A percentile compares a stretch with the other conserved stretches of the same genome.
Evolutionary conservation across 2,888 invertebrate species (phyloP).

Genomic region (Microctonus brassicae): DNA sequence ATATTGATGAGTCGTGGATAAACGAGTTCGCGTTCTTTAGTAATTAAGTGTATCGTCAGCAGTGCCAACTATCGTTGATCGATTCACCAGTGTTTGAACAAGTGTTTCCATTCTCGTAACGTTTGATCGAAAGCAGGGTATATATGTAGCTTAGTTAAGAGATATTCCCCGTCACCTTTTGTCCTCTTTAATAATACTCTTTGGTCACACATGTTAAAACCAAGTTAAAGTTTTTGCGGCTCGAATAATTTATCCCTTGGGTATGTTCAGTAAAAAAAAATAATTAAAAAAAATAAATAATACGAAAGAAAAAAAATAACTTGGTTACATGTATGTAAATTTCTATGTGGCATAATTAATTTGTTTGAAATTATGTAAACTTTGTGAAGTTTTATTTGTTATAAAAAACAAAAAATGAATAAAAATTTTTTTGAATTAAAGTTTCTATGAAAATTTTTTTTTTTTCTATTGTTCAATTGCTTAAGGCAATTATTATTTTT

Average conservation of each 20-base stretch:
- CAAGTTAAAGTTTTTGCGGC: constrained; percentile 8
- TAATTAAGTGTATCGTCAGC: neutral
- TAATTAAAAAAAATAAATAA: too few relatives aligned
- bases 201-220: neutral
- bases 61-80: neutral
- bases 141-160: constrained; percentile 25
- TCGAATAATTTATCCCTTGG: constrained; percentile 23
- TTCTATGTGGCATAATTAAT: too few relatives aligned
- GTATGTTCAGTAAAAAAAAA: too few relatives aligned
- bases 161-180: neutral
- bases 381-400: too few relatives aligned
- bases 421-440: too few relatives aligned
- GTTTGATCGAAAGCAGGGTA: neutral
- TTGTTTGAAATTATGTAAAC: too few relatives aligned
- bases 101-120: constrained; percentile 23
- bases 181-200: neutral
- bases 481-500: too few relatives aligned
- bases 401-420: too few relatives aligned
- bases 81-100: constrained; percentile 5
- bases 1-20: neutral
- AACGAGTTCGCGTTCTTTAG: neutral
- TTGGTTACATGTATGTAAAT: too few relatives aligned
- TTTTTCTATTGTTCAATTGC: too few relatives aligned
- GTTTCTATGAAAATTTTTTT: too few relatives aligned
- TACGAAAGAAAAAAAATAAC: too few relatives aligned